Evolutionary conservation across 2,888 invertebrate species (phyloP).

Genomic region (Sinohyriopsis cumingii): DNA sequence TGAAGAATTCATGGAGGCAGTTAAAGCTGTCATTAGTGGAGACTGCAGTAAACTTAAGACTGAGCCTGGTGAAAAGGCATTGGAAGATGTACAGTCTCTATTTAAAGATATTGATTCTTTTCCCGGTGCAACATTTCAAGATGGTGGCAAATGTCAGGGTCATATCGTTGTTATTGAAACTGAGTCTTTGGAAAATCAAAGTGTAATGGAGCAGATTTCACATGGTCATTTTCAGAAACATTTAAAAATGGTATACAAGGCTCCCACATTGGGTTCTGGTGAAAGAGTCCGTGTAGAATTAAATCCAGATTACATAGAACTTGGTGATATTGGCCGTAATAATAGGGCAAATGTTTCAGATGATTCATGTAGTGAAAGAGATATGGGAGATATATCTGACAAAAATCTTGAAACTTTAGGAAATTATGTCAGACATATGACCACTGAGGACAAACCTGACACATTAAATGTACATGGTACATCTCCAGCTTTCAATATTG

Average conservation of each 20-base stretch:
- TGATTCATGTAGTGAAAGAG: conserved; percentile 5
- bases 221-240: conserved; percentile 12
- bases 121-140: neutral
- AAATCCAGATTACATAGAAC: conserved; percentile 48
- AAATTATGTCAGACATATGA: too few species aligned
- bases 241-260: conserved; percentile 2
- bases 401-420: neutral
- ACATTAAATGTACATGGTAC: neutral
- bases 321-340: conserved; percentile 35
- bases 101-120: neutral
- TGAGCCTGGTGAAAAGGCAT: conserved; percentile 8
- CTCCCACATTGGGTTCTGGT: conserved; percentile 8
- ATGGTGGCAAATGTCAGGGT: too few species aligned
- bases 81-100: neutral
- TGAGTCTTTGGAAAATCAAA: conserved; percentile 1
- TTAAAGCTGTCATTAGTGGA: conserved; percentile 15
- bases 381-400: conserved; percentile 12
- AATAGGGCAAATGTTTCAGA: conserved; percentile 6
- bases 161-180: neutral
- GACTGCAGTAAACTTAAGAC: conserved; percentile 14
- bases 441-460: too few species aligned
- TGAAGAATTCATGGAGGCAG: conserved; percentile 29
- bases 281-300: conserved; percentile 57
- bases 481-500: neutral
- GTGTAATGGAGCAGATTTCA: neutral